Evolutionary conservation across 2,888 invertebrate species (phyloP).

Genomic region (Erpobdella octoculata): DNA sequence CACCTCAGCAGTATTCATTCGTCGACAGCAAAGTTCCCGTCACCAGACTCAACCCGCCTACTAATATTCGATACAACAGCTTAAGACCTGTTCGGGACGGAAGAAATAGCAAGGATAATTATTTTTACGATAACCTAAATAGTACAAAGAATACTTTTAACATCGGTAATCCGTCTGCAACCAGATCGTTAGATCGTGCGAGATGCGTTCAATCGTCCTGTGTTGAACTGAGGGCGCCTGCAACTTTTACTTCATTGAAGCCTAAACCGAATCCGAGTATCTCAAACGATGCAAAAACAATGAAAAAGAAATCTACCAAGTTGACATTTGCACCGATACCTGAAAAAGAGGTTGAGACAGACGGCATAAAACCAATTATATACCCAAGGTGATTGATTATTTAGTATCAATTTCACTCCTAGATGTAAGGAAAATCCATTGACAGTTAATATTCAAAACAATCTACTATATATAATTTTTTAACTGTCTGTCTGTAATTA

Average conservation of each 20-base stretch:
- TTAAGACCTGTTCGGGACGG: background rate
- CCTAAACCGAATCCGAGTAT: background rate
- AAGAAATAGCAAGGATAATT: background rate
- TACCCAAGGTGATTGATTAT: slow-evolving; percentile 16
- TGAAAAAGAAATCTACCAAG: slow-evolving; percentile 3
- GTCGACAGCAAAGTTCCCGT: background rate
- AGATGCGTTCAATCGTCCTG: background rate
- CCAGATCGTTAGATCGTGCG: background rate
- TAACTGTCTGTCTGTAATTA: no score
- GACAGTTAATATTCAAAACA: no score
- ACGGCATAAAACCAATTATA: slow-evolving; percentile 11
- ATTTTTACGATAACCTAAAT: background rate
- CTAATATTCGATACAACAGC: background rate
- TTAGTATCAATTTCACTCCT: background rate
- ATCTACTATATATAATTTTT: no score
- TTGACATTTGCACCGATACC: slow-evolving; percentile 3
- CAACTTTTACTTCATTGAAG: background rate
- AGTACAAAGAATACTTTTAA: no score
- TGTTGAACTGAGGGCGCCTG: background rate
- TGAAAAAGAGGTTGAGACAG: slow-evolving; percentile 15
- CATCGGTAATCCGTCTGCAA: background rate
- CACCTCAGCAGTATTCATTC: background rate
- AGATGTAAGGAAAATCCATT: no score
- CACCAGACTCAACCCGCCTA: background rate
- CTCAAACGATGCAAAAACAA: background rate